A percentile compares a stretch with the other conserved stretches of the same genome.
These are phyloP conservation scores for Lingula anatina DNA, from an alignment of 2,888 invertebrate species.

Conservation along the genomic window DNA sequence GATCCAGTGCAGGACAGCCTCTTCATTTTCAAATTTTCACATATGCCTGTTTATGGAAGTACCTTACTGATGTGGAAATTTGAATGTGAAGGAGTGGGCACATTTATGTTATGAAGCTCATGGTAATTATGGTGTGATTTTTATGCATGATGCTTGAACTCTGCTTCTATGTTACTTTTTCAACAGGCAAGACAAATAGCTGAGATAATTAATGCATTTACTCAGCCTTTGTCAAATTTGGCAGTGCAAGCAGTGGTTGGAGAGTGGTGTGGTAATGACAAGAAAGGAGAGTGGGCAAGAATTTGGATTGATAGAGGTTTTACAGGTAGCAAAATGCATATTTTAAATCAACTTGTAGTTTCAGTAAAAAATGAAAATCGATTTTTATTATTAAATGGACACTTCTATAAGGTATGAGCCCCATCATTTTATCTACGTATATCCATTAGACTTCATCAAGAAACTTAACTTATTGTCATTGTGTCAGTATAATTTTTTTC, in stretches of 20 bases:
- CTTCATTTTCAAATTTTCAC: too few relatives aligned
- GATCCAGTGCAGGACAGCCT: too few relatives aligned
- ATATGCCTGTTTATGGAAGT: too few relatives aligned
- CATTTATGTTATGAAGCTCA: background rate
- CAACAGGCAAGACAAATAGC: conserved; percentile 74
- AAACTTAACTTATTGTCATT: too few relatives aligned
- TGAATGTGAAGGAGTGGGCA: too few relatives aligned
- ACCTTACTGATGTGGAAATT: too few relatives aligned
- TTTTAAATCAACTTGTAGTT: background rate
- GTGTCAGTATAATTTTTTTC: background rate
- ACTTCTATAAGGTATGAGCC: too few relatives aligned
- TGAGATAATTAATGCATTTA: conserved; percentile 86
- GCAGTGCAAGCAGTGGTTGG: conserved; percentile 65
- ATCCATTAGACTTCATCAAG: too few relatives aligned
- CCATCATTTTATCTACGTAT: too few relatives aligned
- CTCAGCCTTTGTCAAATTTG: conserved; percentile 93
- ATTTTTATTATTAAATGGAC: background rate
- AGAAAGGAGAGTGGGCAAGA: conserved; percentile 87
- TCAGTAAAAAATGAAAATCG: background rate
- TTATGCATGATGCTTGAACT: background rate
- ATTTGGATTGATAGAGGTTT: conserved; percentile 90
- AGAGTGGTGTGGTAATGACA: conserved; percentile 62
- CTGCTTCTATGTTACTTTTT: background rate
- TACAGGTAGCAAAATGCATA: conserved; percentile 53
- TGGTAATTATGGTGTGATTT: background rate